Evolutionary conservation across 2,888 invertebrate species (phyloP).

Genomic region (Diploptera punctata): DNA sequence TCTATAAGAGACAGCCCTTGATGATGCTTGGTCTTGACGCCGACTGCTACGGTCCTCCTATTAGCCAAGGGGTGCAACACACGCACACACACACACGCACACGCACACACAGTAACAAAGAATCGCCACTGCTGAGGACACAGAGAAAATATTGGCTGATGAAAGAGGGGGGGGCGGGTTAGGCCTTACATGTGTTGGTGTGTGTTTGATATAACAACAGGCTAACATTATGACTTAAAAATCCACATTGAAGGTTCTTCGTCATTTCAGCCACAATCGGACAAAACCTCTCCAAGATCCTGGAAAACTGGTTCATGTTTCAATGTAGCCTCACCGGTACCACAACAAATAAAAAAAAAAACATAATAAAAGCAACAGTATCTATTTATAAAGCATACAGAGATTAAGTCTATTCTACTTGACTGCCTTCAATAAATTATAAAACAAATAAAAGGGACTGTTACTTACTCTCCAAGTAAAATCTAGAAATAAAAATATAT

Average conservation of each 20-base stretch:
- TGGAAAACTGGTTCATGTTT: not conserved
- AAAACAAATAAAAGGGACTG: not conserved
- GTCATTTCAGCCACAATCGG: not conserved
- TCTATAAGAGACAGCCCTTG: constrained; percentile 13
- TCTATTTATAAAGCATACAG: constrained; percentile 7
- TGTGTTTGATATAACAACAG: too few species aligned
- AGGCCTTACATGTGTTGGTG: too few species aligned
- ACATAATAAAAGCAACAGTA: not conserved
- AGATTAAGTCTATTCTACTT: not conserved
- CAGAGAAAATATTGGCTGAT: constrained; percentile 5
- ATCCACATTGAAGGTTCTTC: not conserved
- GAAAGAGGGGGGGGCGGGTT: too few species aligned
- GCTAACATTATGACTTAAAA: too few species aligned
- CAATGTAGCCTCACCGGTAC: not conserved
- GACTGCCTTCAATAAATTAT: not conserved
- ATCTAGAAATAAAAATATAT: too few species aligned
- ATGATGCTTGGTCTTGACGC: not conserved
- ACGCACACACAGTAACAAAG: constrained; percentile 14
- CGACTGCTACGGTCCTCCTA: constrained; percentile 8
- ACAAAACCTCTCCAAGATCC: not conserved
- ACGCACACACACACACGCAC: constrained; percentile 19
- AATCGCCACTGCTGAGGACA: constrained; percentile 20
- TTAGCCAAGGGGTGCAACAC: not conserved
- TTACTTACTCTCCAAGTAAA: not conserved
- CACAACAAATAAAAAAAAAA: not conserved